Percentiles rank a stretch among this genome's conserved stretches.
Evolutionary conservation across 1,140 invertebrate genomes (phyloP).

Genomic region (Ephestia elutella): DNA sequence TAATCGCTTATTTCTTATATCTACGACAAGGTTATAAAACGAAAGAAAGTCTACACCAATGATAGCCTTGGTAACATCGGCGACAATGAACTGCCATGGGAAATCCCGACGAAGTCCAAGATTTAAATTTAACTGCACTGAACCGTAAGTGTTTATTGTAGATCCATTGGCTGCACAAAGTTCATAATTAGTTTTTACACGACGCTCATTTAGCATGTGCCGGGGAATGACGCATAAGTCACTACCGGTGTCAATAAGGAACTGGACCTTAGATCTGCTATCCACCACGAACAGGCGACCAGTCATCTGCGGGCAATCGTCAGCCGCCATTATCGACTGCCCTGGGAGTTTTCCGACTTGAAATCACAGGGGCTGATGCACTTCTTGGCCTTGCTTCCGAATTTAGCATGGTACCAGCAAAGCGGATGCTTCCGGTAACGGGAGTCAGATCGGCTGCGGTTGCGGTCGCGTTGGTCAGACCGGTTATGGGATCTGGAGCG

Average conservation of each 20-base stretch:
- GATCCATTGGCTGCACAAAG: background rate
- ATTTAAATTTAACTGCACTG: background rate
- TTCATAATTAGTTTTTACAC: background rate
- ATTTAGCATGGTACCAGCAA: slow-evolving; percentile 12
- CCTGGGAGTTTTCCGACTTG: slow-evolving; percentile 11
- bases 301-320: slow-evolving; percentile 3
- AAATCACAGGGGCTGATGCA: slow-evolving; percentile 13
- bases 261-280: slow-evolving; percentile 6
- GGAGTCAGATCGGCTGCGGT: background rate
- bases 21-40: background rate
- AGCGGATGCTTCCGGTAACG: background rate
- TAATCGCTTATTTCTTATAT: background rate
- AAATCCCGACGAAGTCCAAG: too few relatives aligned
- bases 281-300: slow-evolving; percentile 12
- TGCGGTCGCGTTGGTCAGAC: background rate
- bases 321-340: slow-evolving; percentile 11
- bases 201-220: slow-evolving; percentile 21
- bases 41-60: too few relatives aligned
- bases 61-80: too few relatives aligned
- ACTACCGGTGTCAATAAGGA: slow-evolving; percentile 5
- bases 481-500: background rate
- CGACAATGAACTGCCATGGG: too few relatives aligned
- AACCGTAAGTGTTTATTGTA: background rate
- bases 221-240: slow-evolving; percentile 78
- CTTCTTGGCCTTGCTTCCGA: background rate